Percentiles rank a stretch among this genome's conserved stretches.
Evolutionary conservation across 2,113 vertebrate species (phyloP).

Genomic region (Dipodomys stephensi): DNA sequence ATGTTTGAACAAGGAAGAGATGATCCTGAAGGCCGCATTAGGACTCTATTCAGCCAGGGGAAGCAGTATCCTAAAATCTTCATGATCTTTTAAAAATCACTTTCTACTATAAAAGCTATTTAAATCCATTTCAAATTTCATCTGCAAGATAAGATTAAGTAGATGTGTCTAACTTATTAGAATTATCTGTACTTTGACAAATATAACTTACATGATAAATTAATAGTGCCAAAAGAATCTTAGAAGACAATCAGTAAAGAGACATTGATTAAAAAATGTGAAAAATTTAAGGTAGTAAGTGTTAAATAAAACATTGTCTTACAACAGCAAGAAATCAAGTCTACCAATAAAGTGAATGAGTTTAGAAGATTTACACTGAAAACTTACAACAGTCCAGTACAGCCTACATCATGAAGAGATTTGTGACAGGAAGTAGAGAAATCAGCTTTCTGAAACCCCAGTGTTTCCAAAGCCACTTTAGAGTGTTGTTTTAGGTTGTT

Average conservation of each 20-base stretch:
- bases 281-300: neutral
- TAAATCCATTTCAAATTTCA: conserved; percentile 17
- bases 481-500: neutral
- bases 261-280: neutral
- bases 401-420: neutral
- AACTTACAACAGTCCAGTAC: neutral
- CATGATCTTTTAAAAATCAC: neutral
- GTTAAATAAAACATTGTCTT: neutral
- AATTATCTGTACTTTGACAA: conserved; percentile 24
- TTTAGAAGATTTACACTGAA: neutral
- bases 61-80: neutral
- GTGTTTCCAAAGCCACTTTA: neutral
- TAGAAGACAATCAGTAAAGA: neutral
- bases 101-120: neutral
- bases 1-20: neutral
- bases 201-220: conserved; percentile 1
- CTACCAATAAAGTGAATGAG: neutral
- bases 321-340: neutral
- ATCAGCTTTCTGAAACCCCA: neutral
- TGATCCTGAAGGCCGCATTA: neutral
- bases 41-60: neutral
- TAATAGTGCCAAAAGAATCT: neutral
- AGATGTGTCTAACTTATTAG: neutral
- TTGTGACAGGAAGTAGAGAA: neutral
- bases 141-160: neutral